Base-by-base conservation (phyloP, 1,140 invertebrate species). In the Aporrectodea caliginosa region DNA sequence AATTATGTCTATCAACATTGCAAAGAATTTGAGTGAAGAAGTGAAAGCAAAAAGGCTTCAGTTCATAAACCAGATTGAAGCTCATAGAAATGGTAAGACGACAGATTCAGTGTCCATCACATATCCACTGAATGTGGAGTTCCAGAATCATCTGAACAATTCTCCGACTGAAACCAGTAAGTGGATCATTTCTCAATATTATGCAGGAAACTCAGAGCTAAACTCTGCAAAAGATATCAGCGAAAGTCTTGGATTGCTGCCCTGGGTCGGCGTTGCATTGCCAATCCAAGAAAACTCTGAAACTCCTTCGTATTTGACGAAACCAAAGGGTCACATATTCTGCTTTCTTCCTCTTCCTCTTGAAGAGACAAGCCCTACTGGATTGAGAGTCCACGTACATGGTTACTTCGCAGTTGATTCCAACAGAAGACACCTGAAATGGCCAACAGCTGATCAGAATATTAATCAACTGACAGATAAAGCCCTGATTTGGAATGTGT, bases 311-410 rank as follows among this genome's bases (percentile, higher is more conserved):
- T 29, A 16, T 73, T 58, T 16, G 31, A 30, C 27, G 29, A 31
- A 77, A 71, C 80, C 77, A n/a, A 33, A 69, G 1, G 71, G 79
- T n/a, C 79, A 80, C n/a, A 35, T 80, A 1, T 80, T 78, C 69
- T 80, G 79, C 69, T 80, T 80, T 71, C 35, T 80, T 27, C 79
- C 79, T 14, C 76, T 80, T 16, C 79, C 79, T 6, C 27, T 80
- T 22, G 70, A 73, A 80, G 22, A 78, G 69, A 43, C 34, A 27
- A 80, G 75, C 43, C 33, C 32, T 2, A 80, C 77, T 0, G 75
- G 79, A 0, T 74, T 80, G 1, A 35, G 35, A 35, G 68, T 80
- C 33, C 79, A 80, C 29, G 58, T 80, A 31, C 78, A 78, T 27
- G 79, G 75, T 16, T 80, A 69, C 69, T 80, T 80, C 43, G 75